These are phyloP conservation scores for Mnemiopsis leidyi DNA, from an alignment of 37 sponge, comb jelly and placozoan species.

Conservation along the genomic window DNA sequence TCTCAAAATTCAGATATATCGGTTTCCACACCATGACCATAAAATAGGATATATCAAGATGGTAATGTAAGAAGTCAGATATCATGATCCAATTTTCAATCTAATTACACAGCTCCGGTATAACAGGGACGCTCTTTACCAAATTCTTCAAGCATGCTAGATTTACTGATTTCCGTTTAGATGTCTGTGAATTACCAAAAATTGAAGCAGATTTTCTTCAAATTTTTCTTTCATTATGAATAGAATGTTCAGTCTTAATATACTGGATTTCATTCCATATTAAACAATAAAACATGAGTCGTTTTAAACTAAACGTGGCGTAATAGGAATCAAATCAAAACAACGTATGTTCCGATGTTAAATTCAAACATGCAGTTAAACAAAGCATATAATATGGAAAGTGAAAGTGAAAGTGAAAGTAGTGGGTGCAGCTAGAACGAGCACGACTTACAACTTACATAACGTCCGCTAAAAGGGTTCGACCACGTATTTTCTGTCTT, in stretches of 20 bases:
- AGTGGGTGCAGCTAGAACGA: not conserved
- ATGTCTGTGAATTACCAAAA: no score
- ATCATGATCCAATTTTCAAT: not conserved
- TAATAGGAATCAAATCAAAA: no score
- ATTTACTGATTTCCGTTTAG: no score
- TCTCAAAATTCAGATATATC: no score
- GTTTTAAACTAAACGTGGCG: no score
- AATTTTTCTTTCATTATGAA: no score
- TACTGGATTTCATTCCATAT: no score
- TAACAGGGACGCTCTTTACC: not conserved
- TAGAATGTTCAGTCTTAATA: no score
- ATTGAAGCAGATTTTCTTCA: no score
- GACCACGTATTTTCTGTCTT: not conserved
- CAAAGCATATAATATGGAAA: not conserved
- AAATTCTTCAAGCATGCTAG: not conserved
- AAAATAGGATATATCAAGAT: no score
- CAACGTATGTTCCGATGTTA: not conserved
- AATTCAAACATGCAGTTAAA: not conserved
- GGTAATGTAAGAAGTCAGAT: not conserved
- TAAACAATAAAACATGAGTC: no score
- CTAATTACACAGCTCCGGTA: not conserved
- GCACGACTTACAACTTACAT: slow-evolving; percentile 41
- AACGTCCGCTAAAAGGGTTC: not conserved
- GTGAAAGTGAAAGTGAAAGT: not conserved
- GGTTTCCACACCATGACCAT: no score